These are phyloP conservation scores for Apocrypta bakeri DNA, from an alignment of 1,140 invertebrate species.

Conservation along the genomic window DNA sequence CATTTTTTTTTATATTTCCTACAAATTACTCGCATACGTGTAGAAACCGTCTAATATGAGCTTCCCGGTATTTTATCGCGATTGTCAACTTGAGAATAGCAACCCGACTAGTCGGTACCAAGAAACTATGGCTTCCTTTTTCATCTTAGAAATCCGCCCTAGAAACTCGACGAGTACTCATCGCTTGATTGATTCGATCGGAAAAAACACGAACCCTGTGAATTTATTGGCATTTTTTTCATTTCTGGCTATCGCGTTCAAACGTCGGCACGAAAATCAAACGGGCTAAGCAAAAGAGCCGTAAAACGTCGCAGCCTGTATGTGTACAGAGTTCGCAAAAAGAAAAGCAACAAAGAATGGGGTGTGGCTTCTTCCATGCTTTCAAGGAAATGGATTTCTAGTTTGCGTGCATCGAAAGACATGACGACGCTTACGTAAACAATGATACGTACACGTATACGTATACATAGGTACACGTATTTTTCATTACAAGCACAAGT, in stretches of 20 bases:
- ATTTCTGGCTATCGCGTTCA: neutral
- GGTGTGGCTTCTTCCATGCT: conserved; percentile 26
- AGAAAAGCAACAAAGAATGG: neutral
- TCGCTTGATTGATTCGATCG: neutral
- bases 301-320: neutral
- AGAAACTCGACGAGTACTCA: neutral
- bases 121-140: neutral
- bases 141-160: neutral
- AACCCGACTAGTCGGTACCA: neutral
- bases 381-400: conserved; percentile 37
- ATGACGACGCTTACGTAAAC: conserved; percentile 7
- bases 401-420: neutral
- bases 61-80: neutral
- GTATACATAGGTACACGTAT: too few relatives aligned
- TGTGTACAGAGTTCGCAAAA: neutral
- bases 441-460: conserved; percentile 6
- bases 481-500: conserved; percentile 21
- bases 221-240: neutral
- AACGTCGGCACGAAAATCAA: neutral
- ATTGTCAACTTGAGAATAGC: neutral
- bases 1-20: too few relatives aligned
- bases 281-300: neutral
- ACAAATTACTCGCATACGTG: too few relatives aligned
- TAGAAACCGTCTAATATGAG: neutral
- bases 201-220: neutral